Percentiles rank a stretch among this genome's conserved stretches.
Conservation (phyloP, 2,888 invertebrate species). For the Parnassius glacialis region DNA sequence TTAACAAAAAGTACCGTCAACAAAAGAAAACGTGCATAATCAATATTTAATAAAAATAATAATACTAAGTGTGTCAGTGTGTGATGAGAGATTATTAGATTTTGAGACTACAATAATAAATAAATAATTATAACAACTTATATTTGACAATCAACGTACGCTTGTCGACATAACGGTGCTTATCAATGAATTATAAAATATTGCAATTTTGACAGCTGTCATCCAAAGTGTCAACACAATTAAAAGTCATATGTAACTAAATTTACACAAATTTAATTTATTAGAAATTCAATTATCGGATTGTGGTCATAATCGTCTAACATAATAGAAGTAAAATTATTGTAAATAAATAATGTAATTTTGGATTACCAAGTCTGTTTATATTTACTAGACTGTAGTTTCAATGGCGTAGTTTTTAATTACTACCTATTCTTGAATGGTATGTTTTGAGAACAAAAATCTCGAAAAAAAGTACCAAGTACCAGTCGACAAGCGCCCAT, state of each 20-base stretch:
- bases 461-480: too few relatives aligned
- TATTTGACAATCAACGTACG: constrained; percentile 30
- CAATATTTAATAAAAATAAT: constrained; percentile 21
- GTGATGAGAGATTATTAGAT: constrained; percentile 30
- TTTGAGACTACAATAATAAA: constrained; percentile 40
- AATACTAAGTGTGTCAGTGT: constrained; percentile 16
- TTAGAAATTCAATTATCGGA: too few relatives aligned
- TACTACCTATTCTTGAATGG: too few relatives aligned
- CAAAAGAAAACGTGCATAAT: constrained; percentile 26
- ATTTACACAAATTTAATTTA: too few relatives aligned
- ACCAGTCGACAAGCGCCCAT: constrained; percentile 17
- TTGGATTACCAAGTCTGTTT: too few relatives aligned
- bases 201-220: constrained; percentile 33
- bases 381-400: too few relatives aligned
- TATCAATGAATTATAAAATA: constrained; percentile 31
- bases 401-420: too few relatives aligned
- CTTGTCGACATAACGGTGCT: constrained; percentile 28
- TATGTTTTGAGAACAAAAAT: too few relatives aligned
- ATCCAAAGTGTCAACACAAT: constrained; percentile 31
- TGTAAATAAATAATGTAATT: too few relatives aligned
- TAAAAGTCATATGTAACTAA: too few relatives aligned
- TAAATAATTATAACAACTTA: constrained; percentile 44
- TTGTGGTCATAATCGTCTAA: too few relatives aligned
- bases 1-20: constrained; percentile 27
- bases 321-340: too few relatives aligned